Evolutionary conservation across 2,888 invertebrate species (phyloP), one percentile per base, ranked within the genome.

Genomic region (Nephrocerus scutellatus): DNA sequence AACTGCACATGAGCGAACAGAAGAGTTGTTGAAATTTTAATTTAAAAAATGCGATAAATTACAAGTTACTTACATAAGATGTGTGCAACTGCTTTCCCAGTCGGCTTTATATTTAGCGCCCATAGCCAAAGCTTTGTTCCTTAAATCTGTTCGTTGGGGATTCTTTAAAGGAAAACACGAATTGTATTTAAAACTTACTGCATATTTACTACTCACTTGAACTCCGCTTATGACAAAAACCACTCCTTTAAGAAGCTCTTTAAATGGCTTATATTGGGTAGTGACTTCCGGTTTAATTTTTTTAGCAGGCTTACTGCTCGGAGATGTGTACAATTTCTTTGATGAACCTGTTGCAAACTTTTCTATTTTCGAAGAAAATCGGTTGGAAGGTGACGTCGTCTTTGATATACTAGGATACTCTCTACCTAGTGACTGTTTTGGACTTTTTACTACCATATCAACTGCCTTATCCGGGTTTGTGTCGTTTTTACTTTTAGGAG

Each of bases 201-300:
- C 3, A 18, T 15, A 22, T n/a, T 25, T 28, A 22, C 15, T 9
- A 41, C 30, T 24, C 38, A 58, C 64, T 57, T 65, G 66, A 45
- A 84, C 90, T 0, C 92, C 92, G 70, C 89, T 90, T 47, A 93
- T 74, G n/a, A 81, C 84, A 57, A 91, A 74, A 41, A 77, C 75
- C 4, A 85, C 85, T 35, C 74, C 80, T 9, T 72, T 63, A 49
- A 91, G 63, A 20, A 85, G 58, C 48, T 73, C 63, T 44, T 71
- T 60, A 48, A 80, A 82, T 1, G 76, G 75, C 53, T 70, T 73
- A 44, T 59, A 64, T 15, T 55, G 36, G 1, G 48, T 37, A 10
- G 47, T 49, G 18, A 44, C 41, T 5, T 51, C 48, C 6, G 54
- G 50, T 24, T 55, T 56, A 10, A 50, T 55, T 46, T 62, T 66